Base-by-base conservation (phyloP, 2,888 invertebrate genomes). In the Crocallis elinguaria region DNA sequence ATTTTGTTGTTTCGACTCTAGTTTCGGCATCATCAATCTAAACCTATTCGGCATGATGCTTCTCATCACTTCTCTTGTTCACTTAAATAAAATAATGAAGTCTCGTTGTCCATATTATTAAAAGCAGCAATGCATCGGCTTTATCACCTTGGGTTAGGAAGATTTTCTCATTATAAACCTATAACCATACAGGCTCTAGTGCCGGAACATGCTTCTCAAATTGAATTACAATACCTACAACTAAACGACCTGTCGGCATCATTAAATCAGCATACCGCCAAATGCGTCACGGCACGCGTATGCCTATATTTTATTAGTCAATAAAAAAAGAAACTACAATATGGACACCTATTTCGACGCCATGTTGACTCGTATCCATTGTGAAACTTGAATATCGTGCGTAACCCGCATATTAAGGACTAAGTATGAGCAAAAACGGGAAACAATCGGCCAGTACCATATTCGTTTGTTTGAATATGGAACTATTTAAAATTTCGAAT, bases 401-500 rank as follows among this genome's bases (percentile, higher is more conserved):
- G 87, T 86, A 88, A 79, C 84, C 84, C 85, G 90, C 89, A 89
- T 90, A 89, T 85, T 90, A 90, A 89, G 86, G 82, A 72, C 77
- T 74, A 85, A 83, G 82, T 84, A 83, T 79, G 75, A 79, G 87
- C 88, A 86, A 90, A 89, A 88, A 87, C 87, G 89, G 89, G 90
- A 89, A 89, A 90, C 89, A 89, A 88, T 88, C 79, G 85, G 62
- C 68, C 67, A 74, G 77, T 82, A 82, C 89, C 90, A 90, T 90
- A 88, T 90, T 86, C 82, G 88, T 81, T 86, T 86, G 88, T 81
- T 87, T 86, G 84, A 86, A 85, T 85, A 87, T 87, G 84, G 86
- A 87, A 89, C 88, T 91, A 89, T 90, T 91, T 91, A 88, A 89
- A 89, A 90, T 90, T 89, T 90, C 84, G 90, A 89, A 89, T 88